Evolutionary conservation across 2,888 invertebrate genomes (phyloP).

Genomic region (Drosophila fungiperda): DNA sequence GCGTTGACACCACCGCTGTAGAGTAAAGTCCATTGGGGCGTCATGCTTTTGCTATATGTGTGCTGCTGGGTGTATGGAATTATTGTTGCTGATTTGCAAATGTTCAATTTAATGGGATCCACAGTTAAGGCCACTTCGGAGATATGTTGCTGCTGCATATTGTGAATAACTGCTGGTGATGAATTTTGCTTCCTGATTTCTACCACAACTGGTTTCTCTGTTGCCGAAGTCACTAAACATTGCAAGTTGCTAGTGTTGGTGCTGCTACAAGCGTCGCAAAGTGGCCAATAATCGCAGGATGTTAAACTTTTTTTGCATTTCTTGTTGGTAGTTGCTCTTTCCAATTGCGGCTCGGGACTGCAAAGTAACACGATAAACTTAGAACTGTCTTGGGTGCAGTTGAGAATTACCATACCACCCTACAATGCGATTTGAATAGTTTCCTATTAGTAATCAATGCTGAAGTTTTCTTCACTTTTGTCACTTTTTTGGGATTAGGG

Average conservation of each 20-base stretch:
- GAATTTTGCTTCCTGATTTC: conserved; percentile 21
- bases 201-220: conserved; percentile 12
- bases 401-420: background rate
- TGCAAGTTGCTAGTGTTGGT: conserved; percentile 25
- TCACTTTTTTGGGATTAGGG: background rate
- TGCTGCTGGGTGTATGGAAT: background rate
- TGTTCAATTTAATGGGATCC: conserved; percentile 50
- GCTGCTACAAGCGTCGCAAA: conserved; percentile 78
- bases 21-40: conserved; percentile 74
- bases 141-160: conserved; percentile 46
- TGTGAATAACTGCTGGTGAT: conserved; percentile 13
- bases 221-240: conserved; percentile 16
- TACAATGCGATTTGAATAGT: background rate
- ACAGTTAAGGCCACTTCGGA: conserved; percentile 72
- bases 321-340: conserved; percentile 32
- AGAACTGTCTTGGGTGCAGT: conserved; percentile 4
- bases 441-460: conserved; percentile 1
- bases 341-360: conserved; percentile 25
- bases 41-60: conserved; percentile 4
- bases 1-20: conserved; percentile 67
- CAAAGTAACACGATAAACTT: conserved; percentile 28
- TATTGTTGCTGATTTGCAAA: conserved; percentile 6
- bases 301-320: conserved; percentile 54
- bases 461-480: conserved; percentile 1
- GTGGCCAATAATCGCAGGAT: conserved; percentile 88